These are phyloP conservation scores for Oscheius onirici DNA, from an alignment of 2,888 invertebrate species.

Conservation along the genomic window DNA sequence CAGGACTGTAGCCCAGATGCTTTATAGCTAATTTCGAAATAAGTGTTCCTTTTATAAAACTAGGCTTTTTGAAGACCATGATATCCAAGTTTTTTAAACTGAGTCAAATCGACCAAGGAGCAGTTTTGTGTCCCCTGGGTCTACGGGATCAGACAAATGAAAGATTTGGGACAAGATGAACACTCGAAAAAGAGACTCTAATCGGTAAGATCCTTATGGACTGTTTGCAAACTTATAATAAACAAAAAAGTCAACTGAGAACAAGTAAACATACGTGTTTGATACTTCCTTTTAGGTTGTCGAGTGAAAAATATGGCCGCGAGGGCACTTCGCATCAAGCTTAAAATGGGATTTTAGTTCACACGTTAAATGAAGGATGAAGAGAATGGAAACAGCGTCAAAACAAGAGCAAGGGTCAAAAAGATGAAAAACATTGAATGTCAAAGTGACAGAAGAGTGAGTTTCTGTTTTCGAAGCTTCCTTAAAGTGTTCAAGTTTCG, in stretches of 20 bases:
- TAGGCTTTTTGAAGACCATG: not conserved
- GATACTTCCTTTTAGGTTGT: conserved; percentile 25
- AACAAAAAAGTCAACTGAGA: conserved; percentile 1
- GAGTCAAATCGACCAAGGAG: conserved; percentile 7
- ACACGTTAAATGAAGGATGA: not conserved
- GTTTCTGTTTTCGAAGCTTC: not conserved
- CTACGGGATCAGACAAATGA: conserved; percentile 21
- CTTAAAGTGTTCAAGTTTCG: not conserved
- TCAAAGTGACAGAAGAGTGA: not conserved
- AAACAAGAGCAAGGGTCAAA: not conserved
- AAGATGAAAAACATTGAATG: not conserved
- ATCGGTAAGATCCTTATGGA: not conserved
- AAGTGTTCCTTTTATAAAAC: not conserved
- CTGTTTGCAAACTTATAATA: not conserved
- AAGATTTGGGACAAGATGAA: conserved; percentile 28
- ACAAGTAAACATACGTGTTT: conserved; percentile 19
- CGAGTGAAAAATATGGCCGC: conserved; percentile 33
- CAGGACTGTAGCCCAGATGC: no score
- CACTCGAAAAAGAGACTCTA: conserved; percentile 8
- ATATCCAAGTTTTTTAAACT: not conserved
- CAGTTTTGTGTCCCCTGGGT: conserved; percentile 7
- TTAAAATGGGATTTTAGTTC: conserved; percentile 16
- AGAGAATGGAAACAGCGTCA: not conserved
- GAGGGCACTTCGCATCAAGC: conserved; percentile 32
- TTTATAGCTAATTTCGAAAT: no score